phyloP scores from a whole-genome alignment of 1,140 invertebrate species.

The Zaprionus vittiger region DNA sequence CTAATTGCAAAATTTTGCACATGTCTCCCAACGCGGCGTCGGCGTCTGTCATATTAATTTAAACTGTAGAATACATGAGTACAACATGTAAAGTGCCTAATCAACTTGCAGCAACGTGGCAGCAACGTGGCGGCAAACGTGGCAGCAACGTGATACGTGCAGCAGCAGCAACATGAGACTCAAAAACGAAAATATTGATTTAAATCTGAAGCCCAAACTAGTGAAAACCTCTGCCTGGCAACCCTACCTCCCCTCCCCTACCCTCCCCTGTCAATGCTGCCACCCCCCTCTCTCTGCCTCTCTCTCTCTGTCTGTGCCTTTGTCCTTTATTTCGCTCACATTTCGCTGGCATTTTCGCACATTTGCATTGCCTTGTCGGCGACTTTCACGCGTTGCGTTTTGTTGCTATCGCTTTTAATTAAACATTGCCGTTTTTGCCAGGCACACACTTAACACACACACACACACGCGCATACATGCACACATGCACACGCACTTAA shows the following conservation, averaged over 20 bases:
- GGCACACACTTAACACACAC: slow-evolving; percentile 59
- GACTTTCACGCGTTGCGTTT: slow-evolving; percentile 51
- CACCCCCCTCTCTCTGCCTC: not conserved
- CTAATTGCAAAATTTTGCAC: slow-evolving; percentile 38
- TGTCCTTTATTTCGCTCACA: slow-evolving; percentile 17
- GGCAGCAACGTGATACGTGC: not conserved
- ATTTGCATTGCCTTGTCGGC: slow-evolving; percentile 58
- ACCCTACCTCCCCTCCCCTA: not conserved
- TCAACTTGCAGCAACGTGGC: slow-evolving; percentile 2
- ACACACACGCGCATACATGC: slow-evolving; percentile 21
- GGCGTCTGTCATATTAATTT: slow-evolving; percentile 25
- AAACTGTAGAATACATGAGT: not conserved
- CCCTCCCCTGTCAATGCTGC: not conserved
- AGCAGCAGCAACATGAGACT: not conserved
- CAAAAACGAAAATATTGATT: slow-evolving; percentile 1
- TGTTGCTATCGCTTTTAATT: slow-evolving; percentile 74
- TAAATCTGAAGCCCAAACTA: slow-evolving; percentile 5
- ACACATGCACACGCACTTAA: slow-evolving; percentile 38
- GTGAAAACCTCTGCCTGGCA: not conserved
- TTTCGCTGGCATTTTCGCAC: slow-evolving; percentile 28
- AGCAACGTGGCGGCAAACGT: not conserved
- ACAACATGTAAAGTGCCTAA: slow-evolving; percentile 1
- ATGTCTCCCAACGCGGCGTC: slow-evolving; percentile 11
- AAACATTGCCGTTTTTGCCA: slow-evolving; percentile 73
- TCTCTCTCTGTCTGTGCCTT: not conserved